Percentiles rank a stretch among this genome's conserved stretches.
phyloP scores from a whole-genome alignment of 2,113 vertebrate genomes.

The Climacteris rufus region DNA sequence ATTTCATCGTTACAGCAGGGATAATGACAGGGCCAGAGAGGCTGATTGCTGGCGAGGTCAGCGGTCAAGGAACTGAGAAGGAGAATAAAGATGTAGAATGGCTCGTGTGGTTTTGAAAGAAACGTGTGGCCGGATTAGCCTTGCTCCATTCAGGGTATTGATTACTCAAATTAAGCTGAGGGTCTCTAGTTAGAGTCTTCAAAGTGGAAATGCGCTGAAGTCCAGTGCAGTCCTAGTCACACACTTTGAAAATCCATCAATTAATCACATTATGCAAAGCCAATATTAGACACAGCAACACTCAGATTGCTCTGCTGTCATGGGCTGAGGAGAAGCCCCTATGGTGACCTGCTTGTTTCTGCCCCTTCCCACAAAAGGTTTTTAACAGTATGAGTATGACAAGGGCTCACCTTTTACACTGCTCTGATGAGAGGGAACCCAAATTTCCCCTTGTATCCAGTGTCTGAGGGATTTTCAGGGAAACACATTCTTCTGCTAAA shows the following conservation, averaged over 20 bases:
- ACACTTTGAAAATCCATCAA: background rate
- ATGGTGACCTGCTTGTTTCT: background rate
- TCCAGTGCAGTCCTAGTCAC: background rate
- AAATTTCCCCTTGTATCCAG: background rate
- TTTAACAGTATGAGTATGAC: background rate
- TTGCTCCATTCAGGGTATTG: background rate
- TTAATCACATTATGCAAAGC: constrained; percentile 36
- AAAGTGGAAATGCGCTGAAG: background rate
- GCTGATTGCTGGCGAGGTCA: constrained; percentile 28
- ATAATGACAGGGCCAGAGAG: background rate
- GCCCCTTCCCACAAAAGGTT: background rate
- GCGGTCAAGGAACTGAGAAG: constrained; percentile 4
- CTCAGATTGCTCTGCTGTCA: background rate
- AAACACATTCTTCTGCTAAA: background rate
- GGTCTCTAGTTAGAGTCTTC: background rate
- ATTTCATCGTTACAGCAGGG: constrained; percentile 34
- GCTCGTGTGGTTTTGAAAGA: background rate
- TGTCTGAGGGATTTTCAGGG: background rate
- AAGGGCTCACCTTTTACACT: background rate
- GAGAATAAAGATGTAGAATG: background rate
- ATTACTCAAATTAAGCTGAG: background rate
- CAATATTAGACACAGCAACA: background rate
- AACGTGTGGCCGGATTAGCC: background rate
- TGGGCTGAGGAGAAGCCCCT: background rate
- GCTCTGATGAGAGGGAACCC: background rate